Evolutionary conservation across 2,888 invertebrate species (phyloP).

Genomic region (Rhagonycha fulva): DNA sequence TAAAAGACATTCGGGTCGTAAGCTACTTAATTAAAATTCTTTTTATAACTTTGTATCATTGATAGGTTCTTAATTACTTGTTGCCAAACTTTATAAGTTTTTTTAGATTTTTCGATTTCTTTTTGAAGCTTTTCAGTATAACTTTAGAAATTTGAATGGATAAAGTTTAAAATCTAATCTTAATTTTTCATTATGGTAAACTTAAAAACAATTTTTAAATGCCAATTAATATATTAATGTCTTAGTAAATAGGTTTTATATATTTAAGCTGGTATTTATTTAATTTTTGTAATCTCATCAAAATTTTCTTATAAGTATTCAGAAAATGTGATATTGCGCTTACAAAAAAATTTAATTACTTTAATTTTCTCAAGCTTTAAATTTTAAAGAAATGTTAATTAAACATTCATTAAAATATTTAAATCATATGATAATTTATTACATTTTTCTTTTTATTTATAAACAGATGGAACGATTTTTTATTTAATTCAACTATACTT

Average conservation of each 20-base stretch:
- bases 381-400: background rate
- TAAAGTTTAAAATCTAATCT: background rate
- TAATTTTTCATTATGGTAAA: background rate
- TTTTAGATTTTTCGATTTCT: slow-evolving; percentile 12
- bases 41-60: slow-evolving; percentile 28
- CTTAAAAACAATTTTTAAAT: background rate
- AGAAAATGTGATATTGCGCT: background rate
- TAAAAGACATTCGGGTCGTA: slow-evolving; percentile 18
- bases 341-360: background rate
- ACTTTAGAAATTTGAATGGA: background rate
- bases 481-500: too few species aligned
- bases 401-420: background rate
- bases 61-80: slow-evolving; percentile 28
- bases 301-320: background rate
- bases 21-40: slow-evolving; percentile 30
- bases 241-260: background rate
- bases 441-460: background rate
- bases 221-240: background rate
- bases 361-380: background rate
- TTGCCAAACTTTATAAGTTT: slow-evolving; percentile 25
- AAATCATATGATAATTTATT: background rate
- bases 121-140: slow-evolving; percentile 1
- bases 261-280: background rate
- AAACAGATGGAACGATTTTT: too few species aligned
- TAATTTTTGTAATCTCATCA: background rate